A percentile compares a stretch with the other conserved stretches of the same genome.
phyloP scores from a whole-genome alignment of 1,140 invertebrate species.

The Bombus impatiens region DNA sequence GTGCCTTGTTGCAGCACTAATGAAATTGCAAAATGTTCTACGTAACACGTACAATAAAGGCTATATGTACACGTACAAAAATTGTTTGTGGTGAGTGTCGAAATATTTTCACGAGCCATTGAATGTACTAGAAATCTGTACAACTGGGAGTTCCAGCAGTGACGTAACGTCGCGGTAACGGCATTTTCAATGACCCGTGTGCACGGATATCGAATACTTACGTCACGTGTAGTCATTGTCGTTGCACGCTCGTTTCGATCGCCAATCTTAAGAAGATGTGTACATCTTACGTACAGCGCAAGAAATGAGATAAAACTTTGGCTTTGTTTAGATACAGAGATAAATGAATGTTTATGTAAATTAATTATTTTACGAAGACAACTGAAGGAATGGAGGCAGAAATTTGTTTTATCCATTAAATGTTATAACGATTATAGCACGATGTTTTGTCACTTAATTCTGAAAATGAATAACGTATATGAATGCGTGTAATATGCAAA shows the following conservation, averaged over 20 bases:
- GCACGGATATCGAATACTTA: constrained; percentile 32
- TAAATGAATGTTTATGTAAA: not conserved
- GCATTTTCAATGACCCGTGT: constrained; percentile 26
- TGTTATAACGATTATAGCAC: not conserved
- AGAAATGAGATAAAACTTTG: not conserved
- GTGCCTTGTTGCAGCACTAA: too few species aligned
- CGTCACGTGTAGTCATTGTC: constrained; percentile 5
- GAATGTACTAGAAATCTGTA: not conserved
- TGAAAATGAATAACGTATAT: too few species aligned
- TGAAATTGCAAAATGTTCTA: too few species aligned
- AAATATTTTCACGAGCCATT: not conserved
- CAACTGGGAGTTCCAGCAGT: not conserved
- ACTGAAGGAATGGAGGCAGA: not conserved
- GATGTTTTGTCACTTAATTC: too few species aligned
- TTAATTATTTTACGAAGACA: not conserved
- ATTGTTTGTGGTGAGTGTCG: not conserved
- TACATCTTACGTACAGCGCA: not conserved
- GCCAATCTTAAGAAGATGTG: not conserved
- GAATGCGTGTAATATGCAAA: too few species aligned
- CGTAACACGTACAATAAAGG: too few species aligned
- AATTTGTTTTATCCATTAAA: not conserved
- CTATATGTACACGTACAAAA: too few species aligned
- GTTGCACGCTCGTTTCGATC: not conserved
- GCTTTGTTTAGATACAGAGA: too few species aligned
- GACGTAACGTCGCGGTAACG: constrained; percentile 37